Evolutionary conservation across 2,113 vertebrate genomes (phyloP), one percentile per base, ranked within the genome.

Genomic region (Octodon degus): DNA sequence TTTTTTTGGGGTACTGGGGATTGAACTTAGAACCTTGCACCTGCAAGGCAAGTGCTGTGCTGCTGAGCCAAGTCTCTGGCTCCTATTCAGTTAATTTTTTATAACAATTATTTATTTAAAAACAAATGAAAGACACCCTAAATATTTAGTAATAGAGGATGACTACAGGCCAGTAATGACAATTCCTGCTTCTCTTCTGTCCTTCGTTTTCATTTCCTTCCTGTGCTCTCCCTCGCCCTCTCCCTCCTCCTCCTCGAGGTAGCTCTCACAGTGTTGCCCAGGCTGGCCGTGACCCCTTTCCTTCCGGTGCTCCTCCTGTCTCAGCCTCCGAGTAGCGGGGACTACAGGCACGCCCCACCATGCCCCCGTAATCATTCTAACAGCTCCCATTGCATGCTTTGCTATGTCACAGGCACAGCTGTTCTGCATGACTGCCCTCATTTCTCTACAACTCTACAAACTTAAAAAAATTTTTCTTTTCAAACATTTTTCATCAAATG

Each of bases 381-480:
- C 67, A 92, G 85, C 53, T 62, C n/a, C 68, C n/a, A 62, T 32
- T 93, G 53, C 70, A 67, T 58, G 40, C 32, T 94, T 87, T 50
- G 19, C 79, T 63, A 12, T 24, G 60, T 86, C 65, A 37, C 43
- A 60, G 79, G 65, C 27, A 30, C 30, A 72, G 81, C 60, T 72
- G 53, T 53, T 37, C 37, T 19, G 40, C 3, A 16, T 63, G 68
- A 74, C 65, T 37, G 5, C 34, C 34, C 92, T 91, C 80, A 65
- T 77, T 92, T 88, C 67, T 95, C 43, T 72, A 68, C 70, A 40
- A 24, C n/a, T 40, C 70, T 80, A 68, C 50, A 86, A 55, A n/a
- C 83, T 43, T 43, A 43, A 43, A 43, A 43, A 43, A 43, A 43
- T 4, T 43, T 43, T 43, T 43, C 6, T 43, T 43, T 43, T 0